Evolutionary conservation across 2,113 vertebrate genomes (phyloP), one percentile per base, ranked within the genome.

Genomic region (Condylura cristata): DNA sequence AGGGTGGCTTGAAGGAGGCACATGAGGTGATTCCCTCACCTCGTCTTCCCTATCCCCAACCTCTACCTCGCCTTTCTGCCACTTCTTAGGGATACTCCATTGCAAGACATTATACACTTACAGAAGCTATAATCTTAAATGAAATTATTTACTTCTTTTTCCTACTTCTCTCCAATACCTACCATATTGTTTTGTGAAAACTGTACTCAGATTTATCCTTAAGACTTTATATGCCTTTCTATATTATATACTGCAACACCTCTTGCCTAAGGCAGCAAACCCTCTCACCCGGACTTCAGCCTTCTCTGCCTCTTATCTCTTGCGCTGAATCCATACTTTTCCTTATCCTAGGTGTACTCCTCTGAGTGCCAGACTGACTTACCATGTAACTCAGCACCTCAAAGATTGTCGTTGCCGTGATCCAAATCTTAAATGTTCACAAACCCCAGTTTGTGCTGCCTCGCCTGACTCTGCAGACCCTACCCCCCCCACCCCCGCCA

Each of bases 31-130:
- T 17, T 56, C 34, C 28, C 26, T 53, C 17, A 28, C 30, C 4
- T 16, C 22, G 22, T 66, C 3, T 1, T 16, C 18, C 5, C 11
- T 1, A 14, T 7, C 10, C 4, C 13, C 8, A 26, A 24, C 12
- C 8, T 81, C 7, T 44, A 5, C 20, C n/a, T 80, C 32, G 4
- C 1, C 3, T 81, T 89, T 51, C 44, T 88, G 10, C 48, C 39
- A 88, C 44, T 79, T 71, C 8, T 63, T 58, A 83, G 32, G 74
- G 17, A n/a, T 6, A n/a, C 2, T 14, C 34, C 18, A 65, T n/a
- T n/a, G n/a, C n/a, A n/a, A n/a, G n/a, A n/a, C n/a, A n/a, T 24
- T 41, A 44, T 86, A 41, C 34, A 75, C 26, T 63, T 53, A 37
- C 11, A 85, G 44, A 63, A 48, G 11, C 17, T 68, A 51, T 58